phyloP scores from a whole-genome alignment of 2,113 vertebrate species.

The Tupaia chinensis region DNA sequence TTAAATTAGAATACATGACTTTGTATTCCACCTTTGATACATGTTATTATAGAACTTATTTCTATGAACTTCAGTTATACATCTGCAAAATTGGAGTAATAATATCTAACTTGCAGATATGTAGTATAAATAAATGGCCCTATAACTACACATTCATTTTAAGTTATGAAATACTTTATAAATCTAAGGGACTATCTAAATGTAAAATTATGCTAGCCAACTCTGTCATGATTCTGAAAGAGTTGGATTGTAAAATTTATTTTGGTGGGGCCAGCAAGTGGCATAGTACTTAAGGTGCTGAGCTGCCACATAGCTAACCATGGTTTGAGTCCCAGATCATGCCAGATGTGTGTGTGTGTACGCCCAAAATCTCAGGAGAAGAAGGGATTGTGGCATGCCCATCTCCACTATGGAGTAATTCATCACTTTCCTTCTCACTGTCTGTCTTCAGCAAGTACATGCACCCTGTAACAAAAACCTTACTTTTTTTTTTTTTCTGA shows the following conservation, averaged over 20 bases:
- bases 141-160: neutral
- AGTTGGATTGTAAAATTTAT: neutral
- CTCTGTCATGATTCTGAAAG: neutral
- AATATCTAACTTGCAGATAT: neutral
- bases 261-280: neutral
- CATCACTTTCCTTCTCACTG: too few species aligned
- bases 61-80: neutral
- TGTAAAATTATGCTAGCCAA: neutral
- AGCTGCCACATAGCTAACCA: too few species aligned
- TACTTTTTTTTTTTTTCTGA: neutral
- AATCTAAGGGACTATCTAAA: neutral
- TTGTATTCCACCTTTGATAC: neutral
- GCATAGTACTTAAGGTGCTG: too few species aligned
- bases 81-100: slow-evolving; percentile 19
- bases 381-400: too few species aligned
- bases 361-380: too few species aligned
- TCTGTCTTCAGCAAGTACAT: too few species aligned
- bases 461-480: too few species aligned
- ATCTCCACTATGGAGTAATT: too few species aligned
- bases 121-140: neutral
- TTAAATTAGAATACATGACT: slow-evolving; percentile 26
- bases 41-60: neutral
- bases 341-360: too few species aligned
- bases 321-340: too few species aligned
- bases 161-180: neutral